Percentiles rank a stretch among this genome's conserved stretches.
Evolutionary conservation across 2,797 vertebrate genomes (phyloP).

Genomic region (Acrossocheilus fasciatus): DNA sequence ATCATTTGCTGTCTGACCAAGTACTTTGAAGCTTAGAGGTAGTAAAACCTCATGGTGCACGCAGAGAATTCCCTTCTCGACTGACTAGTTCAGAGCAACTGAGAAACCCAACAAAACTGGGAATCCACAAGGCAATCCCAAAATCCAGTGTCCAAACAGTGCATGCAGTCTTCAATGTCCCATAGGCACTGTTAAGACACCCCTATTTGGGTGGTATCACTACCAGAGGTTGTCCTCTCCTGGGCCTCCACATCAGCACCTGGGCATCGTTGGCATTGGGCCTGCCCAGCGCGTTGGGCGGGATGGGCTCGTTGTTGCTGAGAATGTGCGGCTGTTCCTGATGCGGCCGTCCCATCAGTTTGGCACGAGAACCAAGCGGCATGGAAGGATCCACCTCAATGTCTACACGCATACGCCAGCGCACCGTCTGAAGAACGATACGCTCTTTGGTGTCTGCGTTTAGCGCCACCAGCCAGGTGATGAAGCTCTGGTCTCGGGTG

Average conservation of each 20-base stretch:
- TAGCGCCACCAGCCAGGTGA: conserved; percentile 98
- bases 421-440: conserved; percentile 95
- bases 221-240: conserved; percentile 91
- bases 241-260: conserved; percentile 98
- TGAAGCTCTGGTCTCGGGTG: conserved; percentile 99
- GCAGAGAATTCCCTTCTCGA: conserved; percentile 7
- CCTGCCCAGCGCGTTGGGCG: conserved; percentile 94
- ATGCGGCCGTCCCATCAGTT: conserved; percentile 91
- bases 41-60: conserved; percentile 28
- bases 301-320: conserved; percentile 97
- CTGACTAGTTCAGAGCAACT: conserved; percentile 20
- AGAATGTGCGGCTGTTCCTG: conserved; percentile 98
- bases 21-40: conserved; percentile 28
- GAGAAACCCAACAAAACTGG: conserved; percentile 23
- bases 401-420: conserved; percentile 99
- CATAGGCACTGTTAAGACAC: conserved; percentile 40
- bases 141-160: conserved; percentile 29
- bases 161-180: conserved; percentile 22
- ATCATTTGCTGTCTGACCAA: neutral
- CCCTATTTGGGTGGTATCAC: conserved; percentile 96
- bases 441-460: conserved; percentile 96
- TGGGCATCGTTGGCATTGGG: conserved; percentile 99
- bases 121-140: conserved; percentile 19
- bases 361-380: conserved; percentile 92
- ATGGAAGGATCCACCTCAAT: conserved; percentile 94